These are phyloP conservation scores for Melanaphis sacchari DNA, from an alignment of 1,140 invertebrate species.

Conservation along the genomic window DNA sequence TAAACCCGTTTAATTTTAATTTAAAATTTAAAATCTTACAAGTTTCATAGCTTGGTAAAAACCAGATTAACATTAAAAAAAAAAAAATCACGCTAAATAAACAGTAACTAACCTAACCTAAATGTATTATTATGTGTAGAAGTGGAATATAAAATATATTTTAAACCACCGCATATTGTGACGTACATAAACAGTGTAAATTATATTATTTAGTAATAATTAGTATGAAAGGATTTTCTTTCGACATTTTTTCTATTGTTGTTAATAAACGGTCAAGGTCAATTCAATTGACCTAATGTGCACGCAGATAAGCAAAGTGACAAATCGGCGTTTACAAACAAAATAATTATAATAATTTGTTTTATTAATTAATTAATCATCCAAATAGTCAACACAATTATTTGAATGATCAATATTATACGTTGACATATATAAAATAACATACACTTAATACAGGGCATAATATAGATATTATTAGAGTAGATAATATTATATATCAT, in stretches of 20 bases:
- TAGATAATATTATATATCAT: too few species aligned
- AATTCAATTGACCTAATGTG: not conserved
- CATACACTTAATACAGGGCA: not conserved
- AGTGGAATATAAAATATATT: not conserved
- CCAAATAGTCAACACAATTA: not conserved
- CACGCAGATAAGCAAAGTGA: not conserved
- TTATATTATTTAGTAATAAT: not conserved
- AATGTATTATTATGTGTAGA: not conserved
- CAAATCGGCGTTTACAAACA: not conserved
- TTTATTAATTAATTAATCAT: not conserved
- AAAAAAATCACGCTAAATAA: not conserved
- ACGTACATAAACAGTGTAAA: not conserved
- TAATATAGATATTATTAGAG: not conserved
- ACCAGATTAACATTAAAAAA: not conserved
- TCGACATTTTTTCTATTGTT: not conserved
- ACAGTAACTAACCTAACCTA: not conserved
- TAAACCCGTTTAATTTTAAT: too few species aligned
- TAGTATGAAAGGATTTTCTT: not conserved
- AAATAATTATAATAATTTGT: not conserved
- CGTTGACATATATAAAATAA: not conserved
- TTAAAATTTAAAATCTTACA: too few species aligned
- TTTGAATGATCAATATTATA: not conserved
- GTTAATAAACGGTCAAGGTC: slow-evolving; percentile 4
- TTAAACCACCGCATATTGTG: not conserved
- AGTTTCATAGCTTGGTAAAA: too few species aligned